Base-by-base conservation (phyloP, 1,140 invertebrate genomes). In the Trachelipus rathkii region DNA sequence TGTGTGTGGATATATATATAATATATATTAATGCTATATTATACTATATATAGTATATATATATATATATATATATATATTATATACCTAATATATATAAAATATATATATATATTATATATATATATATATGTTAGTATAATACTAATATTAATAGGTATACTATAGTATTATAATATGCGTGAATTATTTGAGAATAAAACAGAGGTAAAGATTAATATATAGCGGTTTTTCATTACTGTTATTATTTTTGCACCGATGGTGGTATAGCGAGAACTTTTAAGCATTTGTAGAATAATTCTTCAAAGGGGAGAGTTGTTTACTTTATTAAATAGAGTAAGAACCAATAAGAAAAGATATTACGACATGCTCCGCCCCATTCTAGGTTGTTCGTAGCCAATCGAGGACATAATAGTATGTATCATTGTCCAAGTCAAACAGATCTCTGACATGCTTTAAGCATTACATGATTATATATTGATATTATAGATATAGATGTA, bases 341-440 rank as follows among this genome's bases (percentile, higher is more conserved):
- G 11, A 60, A 60, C 50, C 50, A 60, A 60, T 60, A 60, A 60
- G 50, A 60, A 60, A 60, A 60, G 50, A 60, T 33, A 33, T 33
- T 33, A 33, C 33, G 11, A 15, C 50, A 60, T 13, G 11, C 33
- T 19, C 50, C 50, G 50, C 50, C 50, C 50, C 50, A 60, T 60
- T 60, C 50, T 60, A 60, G n/a, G n/a, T 60, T 60, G 50, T 60
- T 60, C 50, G n/a, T 60, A 60, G 50, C 50, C 50, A 60, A 60
- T 60, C n/a, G 50, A 60, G 50, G 50, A 60, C 8, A 60, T 60
- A 60, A 60, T 60, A 60, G 19, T 60, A 60, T n/a, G 50, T 19
- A 60, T 2, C 8, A 60, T 15, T 15, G 50, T 60, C 11, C 1
- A 60, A 4, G 2, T 8, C 1, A 60, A 60, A 2, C 2, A 60